phyloP scores from a whole-genome alignment of 2,888 invertebrate genomes.

The Calliphora vomitoria region DNA sequence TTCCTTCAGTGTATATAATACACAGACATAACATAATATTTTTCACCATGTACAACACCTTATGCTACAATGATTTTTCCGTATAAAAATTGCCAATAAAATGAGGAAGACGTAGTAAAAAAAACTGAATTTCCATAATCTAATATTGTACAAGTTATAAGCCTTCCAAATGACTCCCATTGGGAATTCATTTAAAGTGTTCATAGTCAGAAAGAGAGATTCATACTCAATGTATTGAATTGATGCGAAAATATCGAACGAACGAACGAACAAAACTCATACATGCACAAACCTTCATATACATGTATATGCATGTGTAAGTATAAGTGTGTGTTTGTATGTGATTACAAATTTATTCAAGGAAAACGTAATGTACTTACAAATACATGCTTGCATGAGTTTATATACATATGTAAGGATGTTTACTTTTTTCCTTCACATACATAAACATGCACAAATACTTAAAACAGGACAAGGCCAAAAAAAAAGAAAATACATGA shows the following conservation, averaged over 20 bases:
- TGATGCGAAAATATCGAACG: slow-evolving; percentile 64
- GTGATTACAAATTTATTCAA: slow-evolving; percentile 71
- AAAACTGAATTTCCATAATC: slow-evolving; percentile 76
- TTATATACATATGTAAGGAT: slow-evolving; percentile 20
- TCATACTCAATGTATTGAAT: slow-evolving; percentile 70
- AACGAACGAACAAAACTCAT: slow-evolving; percentile 19
- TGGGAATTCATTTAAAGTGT: slow-evolving; percentile 75
- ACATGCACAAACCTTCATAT: neutral
- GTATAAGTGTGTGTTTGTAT: slow-evolving; percentile 39
- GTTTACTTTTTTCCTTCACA: neutral
- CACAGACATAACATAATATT: neutral
- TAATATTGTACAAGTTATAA: slow-evolving; percentile 76
- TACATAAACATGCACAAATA: slow-evolving; percentile 2
- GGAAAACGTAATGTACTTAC: slow-evolving; percentile 68
- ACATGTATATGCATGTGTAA: neutral
- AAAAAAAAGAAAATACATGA: neutral
- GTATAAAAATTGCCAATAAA: slow-evolving; percentile 76
- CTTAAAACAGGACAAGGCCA: neutral
- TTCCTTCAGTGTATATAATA: slow-evolving; percentile 37
- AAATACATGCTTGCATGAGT: slow-evolving; percentile 50
- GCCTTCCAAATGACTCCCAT: slow-evolving; percentile 76
- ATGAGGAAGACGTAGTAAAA: slow-evolving; percentile 40
- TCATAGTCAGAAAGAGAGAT: slow-evolving; percentile 66
- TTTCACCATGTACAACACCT: slow-evolving; percentile 67
- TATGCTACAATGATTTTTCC: slow-evolving; percentile 69